Evolutionary conservation across 2,888 invertebrate species (phyloP).

Genomic region (Dynastes tityus): DNA sequence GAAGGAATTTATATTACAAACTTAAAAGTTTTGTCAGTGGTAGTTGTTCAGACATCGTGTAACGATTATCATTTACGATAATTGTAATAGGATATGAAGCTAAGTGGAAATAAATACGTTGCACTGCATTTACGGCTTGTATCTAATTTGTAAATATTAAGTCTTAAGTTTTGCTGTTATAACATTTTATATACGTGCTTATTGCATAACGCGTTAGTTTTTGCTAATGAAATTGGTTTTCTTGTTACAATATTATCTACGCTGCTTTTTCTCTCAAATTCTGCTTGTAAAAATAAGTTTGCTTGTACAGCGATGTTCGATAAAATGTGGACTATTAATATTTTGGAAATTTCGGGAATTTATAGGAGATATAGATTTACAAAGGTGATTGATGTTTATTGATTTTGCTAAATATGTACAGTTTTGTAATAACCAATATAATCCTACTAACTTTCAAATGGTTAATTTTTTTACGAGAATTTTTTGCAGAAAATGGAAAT

Average conservation of each 20-base stretch:
- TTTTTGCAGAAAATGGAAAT: too few relatives aligned
- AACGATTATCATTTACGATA: slow-evolving; percentile 4
- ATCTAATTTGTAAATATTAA: slow-evolving; percentile 35
- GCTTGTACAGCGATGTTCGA: neutral
- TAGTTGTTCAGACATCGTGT: neutral
- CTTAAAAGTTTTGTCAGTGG: neutral
- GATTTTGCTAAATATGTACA: too few relatives aligned
- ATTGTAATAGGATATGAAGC: slow-evolving; percentile 1
- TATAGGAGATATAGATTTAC: too few relatives aligned
- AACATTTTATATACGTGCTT: slow-evolving; percentile 31
- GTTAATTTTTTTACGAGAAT: too few relatives aligned
- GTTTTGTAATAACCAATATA: too few relatives aligned
- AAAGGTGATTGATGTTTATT: too few relatives aligned
- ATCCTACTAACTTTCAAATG: too few relatives aligned
- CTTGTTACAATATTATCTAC: slow-evolving; percentile 12
- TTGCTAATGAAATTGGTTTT: slow-evolving; percentile 38
- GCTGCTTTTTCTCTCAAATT: slow-evolving; percentile 5
- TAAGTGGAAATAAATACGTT: slow-evolving; percentile 4
- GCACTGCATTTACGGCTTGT: slow-evolving; percentile 41
- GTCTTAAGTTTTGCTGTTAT: slow-evolving; percentile 42
- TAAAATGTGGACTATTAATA: too few relatives aligned
- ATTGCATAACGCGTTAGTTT: slow-evolving; percentile 29
- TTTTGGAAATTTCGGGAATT: too few relatives aligned
- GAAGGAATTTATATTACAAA: neutral
- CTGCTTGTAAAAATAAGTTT: neutral